phyloP scores from a whole-genome alignment of 2,888 invertebrate genomes.

The Lypha dubia region DNA sequence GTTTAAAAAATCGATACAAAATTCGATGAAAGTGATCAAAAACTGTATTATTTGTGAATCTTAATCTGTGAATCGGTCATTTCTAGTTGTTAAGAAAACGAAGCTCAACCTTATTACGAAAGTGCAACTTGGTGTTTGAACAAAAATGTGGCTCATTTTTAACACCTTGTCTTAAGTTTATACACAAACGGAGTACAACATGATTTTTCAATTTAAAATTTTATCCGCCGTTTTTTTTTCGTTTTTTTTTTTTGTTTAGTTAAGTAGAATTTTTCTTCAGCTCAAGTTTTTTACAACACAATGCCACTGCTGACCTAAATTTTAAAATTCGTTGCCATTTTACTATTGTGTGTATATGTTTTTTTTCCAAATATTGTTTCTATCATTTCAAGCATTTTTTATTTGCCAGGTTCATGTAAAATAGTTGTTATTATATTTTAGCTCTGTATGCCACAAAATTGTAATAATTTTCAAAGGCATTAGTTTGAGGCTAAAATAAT shows the following conservation, averaged over 20 bases:
- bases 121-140: not conserved
- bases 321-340: constrained; percentile 34
- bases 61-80: not conserved
- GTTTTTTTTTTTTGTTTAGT: too few species aligned
- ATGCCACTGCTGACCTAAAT: constrained; percentile 52
- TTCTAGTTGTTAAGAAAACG: not conserved
- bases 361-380: too few species aligned
- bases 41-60: not conserved
- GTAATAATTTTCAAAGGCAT: constrained; percentile 71
- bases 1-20: too few species aligned
- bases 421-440: constrained; percentile 35
- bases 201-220: constrained; percentile 49
- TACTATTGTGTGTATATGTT: not conserved
- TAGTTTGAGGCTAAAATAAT: constrained; percentile 55
- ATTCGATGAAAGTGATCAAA: not conserved
- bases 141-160: not conserved
- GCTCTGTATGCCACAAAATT: constrained; percentile 37
- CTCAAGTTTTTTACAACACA: not conserved
- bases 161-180: constrained; percentile 31
- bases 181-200: too few species aligned
- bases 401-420: constrained; percentile 30
- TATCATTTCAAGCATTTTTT: constrained; percentile 8
- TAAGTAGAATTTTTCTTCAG: not conserved
- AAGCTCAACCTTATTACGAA: constrained; percentile 22
- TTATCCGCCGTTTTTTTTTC: not conserved